These are phyloP conservation scores for Bettongia penicillata DNA, from an alignment of 2,113 vertebrate genomes.

Conservation along the genomic window DNA sequence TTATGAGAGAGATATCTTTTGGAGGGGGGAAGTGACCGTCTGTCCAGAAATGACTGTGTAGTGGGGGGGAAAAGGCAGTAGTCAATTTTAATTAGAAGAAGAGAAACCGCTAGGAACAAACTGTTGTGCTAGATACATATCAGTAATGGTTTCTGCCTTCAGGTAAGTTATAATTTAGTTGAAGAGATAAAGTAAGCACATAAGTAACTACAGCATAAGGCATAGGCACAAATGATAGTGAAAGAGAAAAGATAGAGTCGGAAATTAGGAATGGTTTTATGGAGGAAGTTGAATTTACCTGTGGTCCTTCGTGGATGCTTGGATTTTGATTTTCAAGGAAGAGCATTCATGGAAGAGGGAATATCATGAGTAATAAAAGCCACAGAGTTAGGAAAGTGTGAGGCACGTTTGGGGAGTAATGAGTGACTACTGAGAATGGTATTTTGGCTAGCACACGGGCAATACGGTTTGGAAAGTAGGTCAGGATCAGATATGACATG, in stretches of 20 bases:
- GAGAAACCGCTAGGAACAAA: background rate
- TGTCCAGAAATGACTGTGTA: background rate
- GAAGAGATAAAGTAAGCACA: background rate
- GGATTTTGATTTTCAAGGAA: background rate
- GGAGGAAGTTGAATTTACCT: background rate
- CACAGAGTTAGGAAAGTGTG: background rate
- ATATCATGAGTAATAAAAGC: background rate
- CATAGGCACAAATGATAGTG: background rate
- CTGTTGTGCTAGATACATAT: background rate
- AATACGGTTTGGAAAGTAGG: background rate
- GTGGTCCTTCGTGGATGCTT: background rate
- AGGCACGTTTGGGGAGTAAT: background rate
- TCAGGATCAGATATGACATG: background rate
- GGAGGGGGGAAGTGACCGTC: background rate
- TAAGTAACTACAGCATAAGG: background rate
- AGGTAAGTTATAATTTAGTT: background rate
- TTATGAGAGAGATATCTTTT: too few relatives aligned
- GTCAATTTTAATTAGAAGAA: background rate
- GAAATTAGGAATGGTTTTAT: background rate
- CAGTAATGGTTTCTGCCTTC: background rate
- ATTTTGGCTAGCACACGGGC: background rate
- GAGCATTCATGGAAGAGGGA: background rate
- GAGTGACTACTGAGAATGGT: background rate
- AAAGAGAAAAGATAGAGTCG: background rate
- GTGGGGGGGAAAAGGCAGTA: background rate